Evolutionary conservation across 1,140 invertebrate species (phyloP), one percentile per base, ranked within the genome.

Genomic region (Lasioglossum albipes): DNA sequence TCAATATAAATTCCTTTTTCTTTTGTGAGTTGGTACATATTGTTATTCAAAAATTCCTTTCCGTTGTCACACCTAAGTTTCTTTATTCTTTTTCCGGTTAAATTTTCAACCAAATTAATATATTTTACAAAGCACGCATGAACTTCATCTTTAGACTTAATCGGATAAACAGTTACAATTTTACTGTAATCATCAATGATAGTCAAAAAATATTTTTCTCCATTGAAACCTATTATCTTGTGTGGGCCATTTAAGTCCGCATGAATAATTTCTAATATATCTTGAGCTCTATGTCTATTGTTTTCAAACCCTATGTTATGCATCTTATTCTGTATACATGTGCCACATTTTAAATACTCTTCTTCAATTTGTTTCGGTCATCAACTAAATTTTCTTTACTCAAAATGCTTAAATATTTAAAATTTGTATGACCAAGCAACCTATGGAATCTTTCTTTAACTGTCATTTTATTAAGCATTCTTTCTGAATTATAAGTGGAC

Each of bases 121-220:
- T 59, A 76, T 4, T 67, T 9, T 1, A 61, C 4, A 59, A 76
- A 76, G 27, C 74, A 76, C 42, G 12, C n/a, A 13, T 62, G 27
- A 27, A 27, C 27, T 27, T 27, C 27, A 27, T 27, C 27, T 27
- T 27, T 27, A 27, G 27, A 27, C 27, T 27, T 27, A 27, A 27
- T 27, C 27, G 27, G 27, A 27, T 27, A 27, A 27, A 27, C 27
- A 27, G 27, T 27, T 27, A 27, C 27, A 27, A 27, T 27, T 27
- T 68, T 80, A 42, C 71, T 80, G 41, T 68, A 80, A 18, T 74
- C 70, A 69, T 74, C 71, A 12, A 74, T 68, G 18, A 74, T 74
- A 0, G 54, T 31, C 0, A 80, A 6, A 62, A 74, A 74, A 52
- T 74, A 80, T 42, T 18, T 80, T 52, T 74, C 78, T 12, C 78